Base-by-base conservation (phyloP, 2,888 invertebrate species). In the Dryomyza anilis region DNA sequence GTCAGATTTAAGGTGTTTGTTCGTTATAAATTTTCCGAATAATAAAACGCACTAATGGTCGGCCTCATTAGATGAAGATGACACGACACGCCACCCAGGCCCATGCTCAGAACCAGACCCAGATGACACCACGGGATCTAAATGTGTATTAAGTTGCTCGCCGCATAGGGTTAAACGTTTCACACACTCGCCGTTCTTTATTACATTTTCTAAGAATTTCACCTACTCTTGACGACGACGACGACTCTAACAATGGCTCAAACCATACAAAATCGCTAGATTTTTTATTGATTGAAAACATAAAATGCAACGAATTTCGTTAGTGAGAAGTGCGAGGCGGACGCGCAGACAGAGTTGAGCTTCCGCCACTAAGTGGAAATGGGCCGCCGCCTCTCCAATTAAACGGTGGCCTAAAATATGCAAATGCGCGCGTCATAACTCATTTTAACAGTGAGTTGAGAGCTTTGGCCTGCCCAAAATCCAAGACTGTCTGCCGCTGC, bases 351-450 rank as follows among this genome's bases (percentile, higher is more conserved):
- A 5, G n/a, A 19, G 30, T 10, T 52, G 27, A 39, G 57, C 36
- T 43, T n/a, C 57, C 55, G 29, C 33, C 23, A 50, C 39, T 43
- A 53, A 52, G 52, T 53, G 61, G 43, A 52, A 53, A 53, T 66
- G 39, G 46, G 61, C 57, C 30, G n/a, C n/a, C 39, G 50, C 56
- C 69, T 80, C 79, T 78, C 79, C 81, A 81, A 82, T 81, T 81
- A 81, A 81, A 81, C 81, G 74, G 81, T 81, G 81, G 81, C 81
- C 79, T 80, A 78, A 81, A 81, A 81, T 82, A 82, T 81, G 82
- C 81, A 81, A 81, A 81, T 68, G 67, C 75, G 76, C 76, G 73
- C 72, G 73, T 80, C 79, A 81, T 81, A 81, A 80, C 77, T 81
- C 80, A 81, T 81, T 77, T 78, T 71, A 69, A 70, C 67, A 69